Evolutionary conservation across 1,140 invertebrate species (phyloP), one percentile per base, ranked within the genome.

Genomic region (Drosophila parvula): DNA sequence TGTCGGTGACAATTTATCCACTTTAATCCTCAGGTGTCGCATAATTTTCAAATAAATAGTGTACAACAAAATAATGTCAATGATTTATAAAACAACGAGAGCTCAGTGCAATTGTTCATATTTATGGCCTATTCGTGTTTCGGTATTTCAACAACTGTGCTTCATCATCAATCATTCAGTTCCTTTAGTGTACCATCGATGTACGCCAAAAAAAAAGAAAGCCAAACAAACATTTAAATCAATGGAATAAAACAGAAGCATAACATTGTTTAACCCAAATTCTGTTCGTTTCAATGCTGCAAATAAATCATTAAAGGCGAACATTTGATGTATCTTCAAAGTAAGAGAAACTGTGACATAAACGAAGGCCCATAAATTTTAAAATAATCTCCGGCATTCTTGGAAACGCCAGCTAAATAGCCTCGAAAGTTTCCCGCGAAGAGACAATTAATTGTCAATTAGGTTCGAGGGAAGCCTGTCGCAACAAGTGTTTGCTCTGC

Each of bases 401-500:
- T 38, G 16, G 55, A 55, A 53, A 43, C 30, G 47, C 32, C 61
- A 30, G 11, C 65, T 67, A 44, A 69, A 68, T 69, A 69, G 47
- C 65, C 65, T 69, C 62, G 47, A 51, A 38, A 18, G 30, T 36
- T 43, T 10, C 12, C 18, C 32, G 40, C 28, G 34, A 36, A 53
- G 67, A 50, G 60, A 67, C 82, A 82, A 74, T 82, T 86, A 86
- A 88, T 88, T 74, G 68, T 59, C 67, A 83, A 79, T 89, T 79
- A 79, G 67, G 81, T 60, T 55, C 69, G 71, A 75, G 67, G 53
- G 50, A 71, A 58, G 45, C 50, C 56, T 59, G 50, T 70, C 57
- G 55, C 82, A 86, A 86, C 83, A 86, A 86, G 82, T 86, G 82
- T 81, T 70, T 62, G 60, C 53, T 36, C 30, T 62, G 79, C 79